Evolutionary conservation across 2,797 vertebrate genomes (phyloP).

Genomic region (Rhincodon typus): DNA sequence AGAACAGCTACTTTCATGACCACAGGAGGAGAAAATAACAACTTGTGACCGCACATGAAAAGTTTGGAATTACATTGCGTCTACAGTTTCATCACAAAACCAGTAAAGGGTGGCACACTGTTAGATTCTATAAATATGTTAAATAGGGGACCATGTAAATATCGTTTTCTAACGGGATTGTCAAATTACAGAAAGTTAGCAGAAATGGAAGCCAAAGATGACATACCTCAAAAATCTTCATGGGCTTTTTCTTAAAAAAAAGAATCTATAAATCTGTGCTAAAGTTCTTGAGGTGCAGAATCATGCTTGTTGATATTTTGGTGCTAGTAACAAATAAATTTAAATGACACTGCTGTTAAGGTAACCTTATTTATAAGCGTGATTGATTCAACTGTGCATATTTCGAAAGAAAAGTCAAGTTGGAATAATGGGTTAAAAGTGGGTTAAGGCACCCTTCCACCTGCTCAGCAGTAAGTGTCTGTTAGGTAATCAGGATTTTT

Average conservation of each 20-base stretch:
- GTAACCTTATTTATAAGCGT: conserved; percentile 6
- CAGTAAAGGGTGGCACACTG: conserved; percentile 52
- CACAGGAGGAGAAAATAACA: conserved; percentile 59
- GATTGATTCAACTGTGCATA: neutral
- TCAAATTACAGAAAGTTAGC: conserved; percentile 47
- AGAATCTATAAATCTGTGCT: no score
- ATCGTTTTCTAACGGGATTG: conserved; percentile 50
- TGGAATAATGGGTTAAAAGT: neutral
- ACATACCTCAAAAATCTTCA: conserved; percentile 57
- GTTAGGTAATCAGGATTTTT: neutral
- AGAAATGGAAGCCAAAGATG: conserved; percentile 56
- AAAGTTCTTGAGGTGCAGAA: no score
- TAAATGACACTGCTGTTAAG: conserved; percentile 10
- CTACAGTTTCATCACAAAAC: conserved; percentile 30
- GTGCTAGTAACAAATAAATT: conserved; percentile 21
- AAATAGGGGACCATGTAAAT: conserved; percentile 62
- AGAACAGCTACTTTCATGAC: conserved; percentile 81
- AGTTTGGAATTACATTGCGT: conserved; percentile 44
- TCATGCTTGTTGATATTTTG: neutral
- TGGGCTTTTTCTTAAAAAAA: neutral
- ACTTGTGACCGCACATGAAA: conserved; percentile 45
- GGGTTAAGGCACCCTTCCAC: neutral
- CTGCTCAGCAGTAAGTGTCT: neutral
- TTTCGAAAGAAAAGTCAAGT: neutral
- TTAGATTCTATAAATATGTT: conserved; percentile 47